phyloP scores from a whole-genome alignment of 1,140 invertebrate species.

The Cyrtorhinus lividipennis region DNA sequence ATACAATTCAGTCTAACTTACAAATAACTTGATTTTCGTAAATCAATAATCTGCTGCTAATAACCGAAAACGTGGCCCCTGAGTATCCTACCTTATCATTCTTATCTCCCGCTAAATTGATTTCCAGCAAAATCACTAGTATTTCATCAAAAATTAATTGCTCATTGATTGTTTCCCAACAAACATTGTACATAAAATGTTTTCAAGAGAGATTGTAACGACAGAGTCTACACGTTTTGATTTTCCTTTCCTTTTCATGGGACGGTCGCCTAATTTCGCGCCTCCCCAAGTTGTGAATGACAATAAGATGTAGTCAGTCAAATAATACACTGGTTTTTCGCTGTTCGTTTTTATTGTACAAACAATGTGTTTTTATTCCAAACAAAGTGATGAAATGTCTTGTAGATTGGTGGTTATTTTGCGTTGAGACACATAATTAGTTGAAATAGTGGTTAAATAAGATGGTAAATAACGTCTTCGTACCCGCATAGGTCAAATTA shows the following conservation, averaged over 20 bases:
- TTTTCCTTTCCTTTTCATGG: not conserved
- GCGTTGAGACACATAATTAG: not conserved
- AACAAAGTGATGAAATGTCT: not conserved
- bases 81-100: no score
- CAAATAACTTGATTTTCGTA: not conserved
- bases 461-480: no score
- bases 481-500: no score
- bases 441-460: not conserved
- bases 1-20: not conserved
- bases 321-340: constrained; percentile 3
- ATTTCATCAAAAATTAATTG: not conserved
- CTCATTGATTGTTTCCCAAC: not conserved
- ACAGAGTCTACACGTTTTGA: not conserved
- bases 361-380: not conserved
- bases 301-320: constrained; percentile 7
- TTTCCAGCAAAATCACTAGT: no score
- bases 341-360: not conserved
- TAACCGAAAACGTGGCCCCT: not conserved
- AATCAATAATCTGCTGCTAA: not conserved
- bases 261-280: not conserved
- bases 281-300: constrained; percentile 8
- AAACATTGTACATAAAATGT: constrained; percentile 1
- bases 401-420: not conserved
- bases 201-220: constrained; percentile 3
- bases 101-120: no score